phyloP scores from a whole-genome alignment of 2,113 vertebrate genomes.

The Cavia porcellus region DNA sequence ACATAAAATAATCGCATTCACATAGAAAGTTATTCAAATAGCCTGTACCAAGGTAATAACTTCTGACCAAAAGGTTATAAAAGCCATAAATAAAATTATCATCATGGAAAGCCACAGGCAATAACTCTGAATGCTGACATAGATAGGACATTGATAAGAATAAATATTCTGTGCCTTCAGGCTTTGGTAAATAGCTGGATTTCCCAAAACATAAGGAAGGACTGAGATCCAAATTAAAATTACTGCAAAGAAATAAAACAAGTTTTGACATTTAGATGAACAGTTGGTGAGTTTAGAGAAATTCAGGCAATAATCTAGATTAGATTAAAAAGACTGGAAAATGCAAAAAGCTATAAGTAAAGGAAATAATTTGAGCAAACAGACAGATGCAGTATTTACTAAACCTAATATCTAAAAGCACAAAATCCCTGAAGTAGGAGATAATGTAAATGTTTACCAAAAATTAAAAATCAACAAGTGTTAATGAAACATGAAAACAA shows the following conservation, averaged over 20 bases:
- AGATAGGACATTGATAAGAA: neutral
- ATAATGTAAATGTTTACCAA: neutral
- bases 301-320: neutral
- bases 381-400: neutral
- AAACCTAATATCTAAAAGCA: neutral
- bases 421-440: neutral
- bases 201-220: neutral
- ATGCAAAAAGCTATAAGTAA: neutral
- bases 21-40: neutral
- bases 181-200: neutral
- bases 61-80: neutral
- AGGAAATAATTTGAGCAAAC: neutral
- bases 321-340: neutral
- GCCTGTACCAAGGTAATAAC: neutral
- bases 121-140: neutral
- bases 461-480: neutral
- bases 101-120: neutral
- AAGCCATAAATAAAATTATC: neutral
- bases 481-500: neutral
- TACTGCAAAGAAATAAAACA: neutral
- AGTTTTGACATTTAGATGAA: neutral
- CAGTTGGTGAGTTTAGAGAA: neutral
- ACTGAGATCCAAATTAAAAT: neutral
- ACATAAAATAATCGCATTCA: neutral
- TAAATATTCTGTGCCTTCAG: neutral